These are phyloP conservation scores for Dascyllus trimaculatus DNA, from an alignment of 2,113 vertebrate genomes.

Conservation along the genomic window DNA sequence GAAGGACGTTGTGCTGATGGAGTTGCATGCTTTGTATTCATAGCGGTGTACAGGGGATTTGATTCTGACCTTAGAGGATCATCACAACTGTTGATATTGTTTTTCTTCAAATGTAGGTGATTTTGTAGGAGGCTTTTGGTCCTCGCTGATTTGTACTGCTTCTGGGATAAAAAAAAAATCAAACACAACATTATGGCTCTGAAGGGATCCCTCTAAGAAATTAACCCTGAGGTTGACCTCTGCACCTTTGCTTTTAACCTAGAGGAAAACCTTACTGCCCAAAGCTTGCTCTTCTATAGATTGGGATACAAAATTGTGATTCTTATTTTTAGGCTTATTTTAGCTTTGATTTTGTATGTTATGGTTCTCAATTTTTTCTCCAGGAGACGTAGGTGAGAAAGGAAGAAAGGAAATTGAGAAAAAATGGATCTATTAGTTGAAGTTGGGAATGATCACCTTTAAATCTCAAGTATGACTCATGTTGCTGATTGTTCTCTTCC, in stretches of 20 bases:
- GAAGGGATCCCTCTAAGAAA: background rate
- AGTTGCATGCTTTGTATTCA: constrained; percentile 21
- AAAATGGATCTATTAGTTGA: too few relatives aligned
- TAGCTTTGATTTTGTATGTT: too few relatives aligned
- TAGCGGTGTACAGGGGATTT: constrained; percentile 5
- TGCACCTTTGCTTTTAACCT: background rate
- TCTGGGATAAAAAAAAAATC: background rate
- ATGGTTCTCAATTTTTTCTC: too few relatives aligned
- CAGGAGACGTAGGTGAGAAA: too few relatives aligned
- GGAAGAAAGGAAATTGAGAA: too few relatives aligned
- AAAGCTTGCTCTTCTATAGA: too few relatives aligned
- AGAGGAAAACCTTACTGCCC: too few relatives aligned
- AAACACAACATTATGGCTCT: background rate
- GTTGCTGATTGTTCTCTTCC: too few relatives aligned
- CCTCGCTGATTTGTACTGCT: background rate
- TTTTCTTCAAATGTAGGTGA: background rate
- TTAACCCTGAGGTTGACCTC: background rate
- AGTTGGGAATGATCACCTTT: too few relatives aligned
- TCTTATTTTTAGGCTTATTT: too few relatives aligned
- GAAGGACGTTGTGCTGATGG: constrained; percentile 27
- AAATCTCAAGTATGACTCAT: too few relatives aligned
- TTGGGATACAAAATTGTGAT: too few relatives aligned
- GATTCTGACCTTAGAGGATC: constrained; percentile 10
- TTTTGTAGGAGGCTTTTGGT: background rate
- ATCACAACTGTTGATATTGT: background rate